These are phyloP conservation scores for Corythaeola cristata DNA, from an alignment of 2,113 vertebrate genomes.

Conservation along the genomic window DNA sequence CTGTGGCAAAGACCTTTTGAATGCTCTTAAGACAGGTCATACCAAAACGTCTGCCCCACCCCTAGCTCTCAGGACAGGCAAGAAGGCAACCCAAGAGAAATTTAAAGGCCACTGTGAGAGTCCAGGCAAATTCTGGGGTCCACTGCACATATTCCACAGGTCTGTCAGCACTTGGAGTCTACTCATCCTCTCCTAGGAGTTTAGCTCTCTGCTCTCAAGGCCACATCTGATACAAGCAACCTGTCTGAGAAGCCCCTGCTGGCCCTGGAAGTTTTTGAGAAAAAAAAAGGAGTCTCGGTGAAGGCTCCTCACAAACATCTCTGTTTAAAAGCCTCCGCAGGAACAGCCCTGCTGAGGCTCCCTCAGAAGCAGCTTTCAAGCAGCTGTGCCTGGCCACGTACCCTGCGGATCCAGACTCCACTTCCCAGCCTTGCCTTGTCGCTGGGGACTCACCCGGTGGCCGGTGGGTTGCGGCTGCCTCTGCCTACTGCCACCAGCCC, in stretches of 20 bases:
- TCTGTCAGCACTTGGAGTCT: not conserved
- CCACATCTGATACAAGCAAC: not conserved
- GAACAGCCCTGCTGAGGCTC: too few species aligned
- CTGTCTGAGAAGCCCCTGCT: not conserved
- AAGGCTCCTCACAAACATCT: not conserved
- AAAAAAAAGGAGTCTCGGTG: not conserved
- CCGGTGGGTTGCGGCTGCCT: not conserved
- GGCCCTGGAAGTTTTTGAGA: not conserved
- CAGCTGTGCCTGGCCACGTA: not conserved
- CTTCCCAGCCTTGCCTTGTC: not conserved
- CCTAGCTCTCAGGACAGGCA: not conserved
- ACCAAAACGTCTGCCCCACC: not conserved
- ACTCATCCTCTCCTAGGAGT: not conserved
- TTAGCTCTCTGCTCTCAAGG: not conserved
- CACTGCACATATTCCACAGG: not conserved
- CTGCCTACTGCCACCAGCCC: not conserved
- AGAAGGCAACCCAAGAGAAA: not conserved
- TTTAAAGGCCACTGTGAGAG: not conserved
- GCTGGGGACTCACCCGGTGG: rapidly evolving
- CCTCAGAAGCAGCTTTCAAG: not conserved
- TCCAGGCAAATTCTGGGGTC: not conserved
- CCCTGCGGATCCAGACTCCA: not conserved
- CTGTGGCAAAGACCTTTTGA: not conserved
- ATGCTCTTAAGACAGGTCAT: not conserved
- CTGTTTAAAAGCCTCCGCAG: not conserved